phyloP scores from a whole-genome alignment of 1,140 invertebrate genomes.

The Tetranychus cinnabarinus region DNA sequence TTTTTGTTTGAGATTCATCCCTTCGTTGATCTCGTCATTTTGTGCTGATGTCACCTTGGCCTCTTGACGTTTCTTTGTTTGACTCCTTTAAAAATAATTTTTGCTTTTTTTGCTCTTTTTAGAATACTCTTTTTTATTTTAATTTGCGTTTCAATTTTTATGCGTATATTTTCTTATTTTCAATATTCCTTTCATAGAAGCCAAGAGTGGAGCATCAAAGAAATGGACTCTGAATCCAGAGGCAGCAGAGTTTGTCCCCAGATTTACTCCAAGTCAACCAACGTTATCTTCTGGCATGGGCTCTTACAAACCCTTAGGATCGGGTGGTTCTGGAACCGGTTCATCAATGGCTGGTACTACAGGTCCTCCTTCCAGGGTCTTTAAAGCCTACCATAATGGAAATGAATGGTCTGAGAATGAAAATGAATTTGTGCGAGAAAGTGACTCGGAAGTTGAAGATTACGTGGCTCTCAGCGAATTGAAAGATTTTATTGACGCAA shows the following conservation, averaged over 20 bases:
- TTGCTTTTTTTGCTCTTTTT: too few species aligned
- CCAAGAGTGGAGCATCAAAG: too few species aligned
- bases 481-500: slow-evolving; percentile 7
- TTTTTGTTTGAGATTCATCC: too few species aligned
- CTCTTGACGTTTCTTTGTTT: too few species aligned
- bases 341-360: background rate
- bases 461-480: slow-evolving; percentile 11
- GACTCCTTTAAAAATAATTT: too few species aligned
- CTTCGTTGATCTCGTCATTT: too few species aligned
- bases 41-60: too few species aligned
- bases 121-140: too few species aligned
- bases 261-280: background rate
- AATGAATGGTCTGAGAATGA: background rate
- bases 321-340: background rate
- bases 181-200: too few species aligned
- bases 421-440: background rate
- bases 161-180: too few species aligned
- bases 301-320: background rate
- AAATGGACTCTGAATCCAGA: background rate
- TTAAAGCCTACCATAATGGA: background rate
- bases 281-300: background rate
- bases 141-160: too few species aligned
- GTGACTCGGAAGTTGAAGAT: slow-evolving; percentile 9
- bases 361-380: background rate
- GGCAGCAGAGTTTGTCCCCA: background rate